Evolutionary conservation across 1,140 invertebrate species (phyloP).

Genomic region (Conopomorpha cramerella): DNA sequence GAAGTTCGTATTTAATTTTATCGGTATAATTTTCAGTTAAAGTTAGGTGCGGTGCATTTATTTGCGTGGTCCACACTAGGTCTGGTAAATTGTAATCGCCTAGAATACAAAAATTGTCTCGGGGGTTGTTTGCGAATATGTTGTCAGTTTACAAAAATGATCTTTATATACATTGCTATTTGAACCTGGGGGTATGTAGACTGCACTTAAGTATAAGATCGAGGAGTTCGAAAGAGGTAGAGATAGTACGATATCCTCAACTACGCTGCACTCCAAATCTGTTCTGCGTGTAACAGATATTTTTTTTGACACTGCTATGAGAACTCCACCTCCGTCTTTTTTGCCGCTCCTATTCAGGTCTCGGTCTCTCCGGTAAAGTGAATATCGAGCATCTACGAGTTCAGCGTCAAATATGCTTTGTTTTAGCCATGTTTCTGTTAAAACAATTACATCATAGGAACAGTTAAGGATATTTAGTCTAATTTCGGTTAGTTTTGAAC

Average conservation of each 20-base stretch:
- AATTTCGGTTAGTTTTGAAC: background rate
- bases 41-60: too few relatives aligned
- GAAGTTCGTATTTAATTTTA: background rate
- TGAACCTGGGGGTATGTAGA: background rate
- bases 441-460: background rate
- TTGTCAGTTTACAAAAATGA: background rate
- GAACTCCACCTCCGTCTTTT: background rate
- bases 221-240: background rate
- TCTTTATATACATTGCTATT: background rate
- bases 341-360: background rate
- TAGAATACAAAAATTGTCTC: background rate
- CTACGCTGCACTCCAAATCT: background rate
- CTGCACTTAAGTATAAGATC: background rate
- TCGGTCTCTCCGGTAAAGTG: background rate
- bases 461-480: background rate
- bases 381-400: background rate
- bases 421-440: background rate
- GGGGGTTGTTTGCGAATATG: background rate
- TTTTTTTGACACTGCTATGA: background rate
- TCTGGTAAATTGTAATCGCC: background rate
- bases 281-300: background rate
- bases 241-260: background rate
- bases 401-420: background rate
- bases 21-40: background rate
- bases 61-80: background rate